Base-by-base conservation (phyloP, 2,113 vertebrate species). In the Epinephelus lanceolatus region DNA sequence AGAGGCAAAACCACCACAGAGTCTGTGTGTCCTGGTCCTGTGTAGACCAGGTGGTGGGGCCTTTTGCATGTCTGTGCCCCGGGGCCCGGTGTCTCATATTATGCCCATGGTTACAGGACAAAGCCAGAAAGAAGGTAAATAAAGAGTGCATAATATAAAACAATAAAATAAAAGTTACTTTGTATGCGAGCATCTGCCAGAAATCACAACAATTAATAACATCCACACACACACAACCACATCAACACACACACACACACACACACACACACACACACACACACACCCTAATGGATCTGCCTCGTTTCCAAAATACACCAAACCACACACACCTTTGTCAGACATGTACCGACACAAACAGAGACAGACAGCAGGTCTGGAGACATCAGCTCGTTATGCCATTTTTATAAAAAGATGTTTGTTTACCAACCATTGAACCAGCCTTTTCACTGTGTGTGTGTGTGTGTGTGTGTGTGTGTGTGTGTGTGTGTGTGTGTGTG, bases 211-310 rank as follows among this genome's bases (percentile, higher is more conserved):
- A 53, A n/a, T 53, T 21, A 53, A 53, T 53, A 37, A 37, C 30
- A 55, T 17, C 55, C 57, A 62, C 67, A 72, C 33, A 62, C 25
- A 27, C 25, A 47, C 1, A 51, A 79, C 75, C 74, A 79, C 83
- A 75, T 74, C 15, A 71, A 47, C 18, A 62, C 60, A 25, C 19
- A 47, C 25, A 61, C 0, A 2, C 2, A 27, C 27, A 27, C 27
- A 27, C 27, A 27, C 27, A 72, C 33, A 62, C 27, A 27, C 27
- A 27, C 27, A 17, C 5, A 52, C 17, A 71, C 81, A 84, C 84
- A 65, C 84, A 84, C 84, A 65, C 86, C 61, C 83, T 72, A 55
- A 63, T 76, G 77, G 33, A 23, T 42, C 8, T 40, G 19, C 17
- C 72, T 53, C 15, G 45, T 80, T 60, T 78, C 49, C 55, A 78